Evolutionary conservation across 1,140 invertebrate species (phyloP), one percentile per base, ranked within the genome.

Genomic region (Archivesica marissinica): DNA sequence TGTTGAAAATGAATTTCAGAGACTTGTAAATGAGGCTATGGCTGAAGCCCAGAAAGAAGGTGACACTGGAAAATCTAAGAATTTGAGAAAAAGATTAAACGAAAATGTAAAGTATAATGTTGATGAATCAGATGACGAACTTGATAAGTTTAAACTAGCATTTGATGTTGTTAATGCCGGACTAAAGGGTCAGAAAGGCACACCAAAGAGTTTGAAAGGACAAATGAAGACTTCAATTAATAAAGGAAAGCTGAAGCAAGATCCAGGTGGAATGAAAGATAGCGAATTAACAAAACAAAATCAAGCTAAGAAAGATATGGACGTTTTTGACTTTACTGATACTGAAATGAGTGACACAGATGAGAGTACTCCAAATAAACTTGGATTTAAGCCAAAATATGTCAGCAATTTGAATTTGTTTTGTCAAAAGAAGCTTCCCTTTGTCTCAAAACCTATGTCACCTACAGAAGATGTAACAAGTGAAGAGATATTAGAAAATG

Each of bases 1-100:
- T 83, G 80, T 83, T 41, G 80, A 83, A 47, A 83, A 83, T 83
- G 80, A 83, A 54, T 83, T 83, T 83, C 80, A 83, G 41, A 83
- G 80, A 64, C 56, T 83, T 33, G 80, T 83, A 35, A 54, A 74
- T 75, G 80, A 83, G 35, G 80, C 80, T 23, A 83, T 83, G 80
- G 68, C 47, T 7, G 80, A 74, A 25, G 80, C 64, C 9, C 68
- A 83, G 64, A 83, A 83, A 23, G 80, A 39, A 47, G 80, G 70
- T 17, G 80, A 83, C 6, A 38, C 80, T 1, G 80, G 64, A 20
- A 83, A 83, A 44, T 54, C 47, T 61, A 70, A 74, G 64, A 83
- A 75, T 50, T 28, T 83, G 20, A 52, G 80, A 23, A 83, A 72
- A 59, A 56, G 80, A 47, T 7, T 83, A 25, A 74, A 83, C 50